Conservation (phyloP, 2,888 invertebrate species). For the Herminia tarsipennalis region DNA sequence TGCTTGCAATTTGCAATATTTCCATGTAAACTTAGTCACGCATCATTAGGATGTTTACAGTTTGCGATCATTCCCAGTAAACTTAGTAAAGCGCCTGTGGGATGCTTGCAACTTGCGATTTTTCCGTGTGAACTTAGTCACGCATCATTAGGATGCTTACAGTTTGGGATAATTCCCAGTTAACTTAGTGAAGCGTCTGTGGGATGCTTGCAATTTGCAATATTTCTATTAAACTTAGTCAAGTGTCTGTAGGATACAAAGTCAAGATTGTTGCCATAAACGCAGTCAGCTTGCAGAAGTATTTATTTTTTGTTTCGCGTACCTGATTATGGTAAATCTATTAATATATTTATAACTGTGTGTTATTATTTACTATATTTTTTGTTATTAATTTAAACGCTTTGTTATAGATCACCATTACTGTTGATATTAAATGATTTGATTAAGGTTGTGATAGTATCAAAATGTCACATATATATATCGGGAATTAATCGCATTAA, state of each 20-base stretch:
- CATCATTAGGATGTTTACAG: too few species aligned
- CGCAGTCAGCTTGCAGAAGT: constrained; percentile 40
- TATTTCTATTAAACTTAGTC: neutral
- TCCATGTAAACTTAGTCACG: too few species aligned
- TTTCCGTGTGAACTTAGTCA: too few species aligned
- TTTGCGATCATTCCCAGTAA: too few species aligned
- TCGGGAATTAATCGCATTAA: too few species aligned
- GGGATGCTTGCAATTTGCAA: too few species aligned
- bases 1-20: too few species aligned
- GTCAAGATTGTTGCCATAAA: constrained; percentile 48
- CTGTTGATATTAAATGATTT: constrained; percentile 21
- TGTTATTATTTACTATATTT: constrained; percentile 34
- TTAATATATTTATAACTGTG: constrained; percentile 40
- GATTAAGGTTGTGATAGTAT: constrained; percentile 38
- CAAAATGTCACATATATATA: constrained; percentile 19
- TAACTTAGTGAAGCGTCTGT: too few species aligned
- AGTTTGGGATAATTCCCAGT: too few species aligned
- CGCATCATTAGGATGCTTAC: too few species aligned
- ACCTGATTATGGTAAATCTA: constrained; percentile 45
- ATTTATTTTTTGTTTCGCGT: constrained; percentile 30
- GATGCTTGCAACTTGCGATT: too few species aligned
- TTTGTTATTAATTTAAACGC: constrained; percentile 41
- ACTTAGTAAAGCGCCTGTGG: too few species aligned
- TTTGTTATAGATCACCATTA: constrained; percentile 28
- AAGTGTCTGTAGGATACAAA: constrained; percentile 21